Evolutionary conservation across 2,113 vertebrate species (phyloP).

Genomic region (Salvelinus alpinus): DNA sequence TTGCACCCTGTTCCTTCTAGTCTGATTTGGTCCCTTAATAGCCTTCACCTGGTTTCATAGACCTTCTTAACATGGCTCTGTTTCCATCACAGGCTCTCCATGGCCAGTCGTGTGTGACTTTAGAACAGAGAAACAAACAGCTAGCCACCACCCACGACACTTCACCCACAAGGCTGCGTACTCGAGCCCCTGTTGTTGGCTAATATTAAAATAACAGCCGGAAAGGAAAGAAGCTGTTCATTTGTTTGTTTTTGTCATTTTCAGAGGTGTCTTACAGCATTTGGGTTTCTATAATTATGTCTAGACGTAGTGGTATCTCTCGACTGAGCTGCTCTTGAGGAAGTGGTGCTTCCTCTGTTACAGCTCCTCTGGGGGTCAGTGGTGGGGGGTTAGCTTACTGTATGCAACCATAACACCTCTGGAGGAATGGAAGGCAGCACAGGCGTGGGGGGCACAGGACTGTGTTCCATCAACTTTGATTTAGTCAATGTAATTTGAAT

Average conservation of each 20-base stretch:
- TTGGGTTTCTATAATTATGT: not conserved
- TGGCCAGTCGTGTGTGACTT: conserved; percentile 72
- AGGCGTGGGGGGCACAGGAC: not conserved
- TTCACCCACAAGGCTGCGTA: not conserved
- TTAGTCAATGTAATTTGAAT: not conserved
- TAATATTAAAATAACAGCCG: not conserved
- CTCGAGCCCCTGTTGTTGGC: not conserved
- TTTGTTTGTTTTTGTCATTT: conserved; percentile 32
- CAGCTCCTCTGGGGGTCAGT: conserved; percentile 34
- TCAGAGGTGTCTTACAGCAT: not conserved
- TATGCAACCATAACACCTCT: too few species aligned
- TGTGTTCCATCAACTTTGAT: not conserved
- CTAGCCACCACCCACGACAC: conserved; percentile 10
- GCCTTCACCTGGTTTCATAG: too few species aligned
- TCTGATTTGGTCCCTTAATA: not conserved
- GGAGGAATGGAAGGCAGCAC: too few species aligned
- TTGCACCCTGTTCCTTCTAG: not conserved
- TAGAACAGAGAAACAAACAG: conserved; percentile 47
- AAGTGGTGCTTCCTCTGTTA: conserved; percentile 73
- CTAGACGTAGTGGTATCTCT: not conserved
- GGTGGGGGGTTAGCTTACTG: not conserved
- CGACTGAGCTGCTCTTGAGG: conserved; percentile 52
- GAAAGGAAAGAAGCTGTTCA: not conserved
- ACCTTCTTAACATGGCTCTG: conserved; percentile 14
- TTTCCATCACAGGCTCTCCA: conserved; percentile 73